A percentile compares a stretch with the other conserved stretches of the same genome.
Conservation (phyloP, 2,113 vertebrate species). For the Anseranas semipalmata region DNA sequence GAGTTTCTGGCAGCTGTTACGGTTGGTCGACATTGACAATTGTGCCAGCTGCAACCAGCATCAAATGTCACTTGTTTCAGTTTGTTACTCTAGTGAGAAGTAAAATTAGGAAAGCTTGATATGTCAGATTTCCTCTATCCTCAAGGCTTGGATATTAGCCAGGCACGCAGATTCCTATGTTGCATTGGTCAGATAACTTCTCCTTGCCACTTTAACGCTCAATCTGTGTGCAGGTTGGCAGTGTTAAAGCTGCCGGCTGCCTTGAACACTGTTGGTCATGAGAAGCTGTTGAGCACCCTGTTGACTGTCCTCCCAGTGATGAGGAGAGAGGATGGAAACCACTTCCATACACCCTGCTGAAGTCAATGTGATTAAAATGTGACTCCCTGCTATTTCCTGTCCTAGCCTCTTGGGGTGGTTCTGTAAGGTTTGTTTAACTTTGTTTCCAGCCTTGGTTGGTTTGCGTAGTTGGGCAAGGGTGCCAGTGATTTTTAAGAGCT, state of each 20-base stretch:
- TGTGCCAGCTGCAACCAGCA: not conserved
- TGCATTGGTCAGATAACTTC: not conserved
- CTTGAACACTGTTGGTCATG: not conserved
- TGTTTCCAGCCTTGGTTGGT: not conserved
- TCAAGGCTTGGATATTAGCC: not conserved
- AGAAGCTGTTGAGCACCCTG: not conserved
- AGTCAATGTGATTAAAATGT: not conserved
- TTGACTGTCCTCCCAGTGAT: not conserved
- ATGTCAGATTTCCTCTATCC: not conserved
- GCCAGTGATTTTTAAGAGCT: not conserved
- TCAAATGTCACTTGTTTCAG: not conserved
- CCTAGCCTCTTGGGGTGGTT: not conserved
- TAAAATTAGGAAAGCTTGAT: not conserved
- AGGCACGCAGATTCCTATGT: not conserved
- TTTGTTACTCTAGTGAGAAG: not conserved
- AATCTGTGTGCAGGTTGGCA: not conserved
- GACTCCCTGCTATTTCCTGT: not conserved
- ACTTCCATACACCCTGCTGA: not conserved
- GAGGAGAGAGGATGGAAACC: not conserved
- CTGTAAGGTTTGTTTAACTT: not conserved
- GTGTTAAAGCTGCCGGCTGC: not conserved
- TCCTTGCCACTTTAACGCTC: fast-evolving
- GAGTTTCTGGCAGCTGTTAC: no score
- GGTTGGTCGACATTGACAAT: not conserved
- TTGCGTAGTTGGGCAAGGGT: not conserved